Percentiles rank a stretch among this genome's conserved stretches.
Evolutionary conservation across 2,888 invertebrate genomes (phyloP).

Genomic region (Epicampocera succincta): DNA sequence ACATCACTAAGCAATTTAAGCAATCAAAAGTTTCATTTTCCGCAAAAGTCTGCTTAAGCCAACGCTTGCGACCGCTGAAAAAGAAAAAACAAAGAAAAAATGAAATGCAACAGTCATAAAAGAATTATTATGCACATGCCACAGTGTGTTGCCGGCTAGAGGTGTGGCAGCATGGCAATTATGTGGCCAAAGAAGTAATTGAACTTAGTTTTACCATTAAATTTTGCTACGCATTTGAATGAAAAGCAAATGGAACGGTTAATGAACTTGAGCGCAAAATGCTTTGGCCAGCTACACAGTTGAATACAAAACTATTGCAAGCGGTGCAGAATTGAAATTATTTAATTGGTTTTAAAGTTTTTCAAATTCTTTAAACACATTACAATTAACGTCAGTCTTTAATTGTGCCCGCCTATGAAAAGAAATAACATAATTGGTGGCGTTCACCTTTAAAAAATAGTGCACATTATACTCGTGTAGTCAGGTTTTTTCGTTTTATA

Average conservation of each 20-base stretch:
- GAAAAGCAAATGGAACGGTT: conserved; percentile 37
- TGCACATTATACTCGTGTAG: too few species aligned
- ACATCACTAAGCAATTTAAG: conserved; percentile 10
- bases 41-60: neutral
- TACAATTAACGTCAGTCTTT: conserved; percentile 24
- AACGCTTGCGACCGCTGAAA: neutral
- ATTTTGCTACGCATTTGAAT: conserved; percentile 8
- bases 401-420: neutral
- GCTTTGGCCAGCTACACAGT: neutral
- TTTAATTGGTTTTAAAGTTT: conserved; percentile 3
- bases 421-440: too few species aligned
- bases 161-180: conserved; percentile 31
- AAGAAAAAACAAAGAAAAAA: too few species aligned
- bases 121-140: neutral
- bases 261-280: conserved; percentile 44
- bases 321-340: neutral
- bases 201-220: conserved; percentile 32
- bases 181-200: conserved; percentile 26
- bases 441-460: too few species aligned
- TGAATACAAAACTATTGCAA: conserved; percentile 1
- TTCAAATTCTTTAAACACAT: conserved; percentile 13
- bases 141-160: neutral
- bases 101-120: neutral
- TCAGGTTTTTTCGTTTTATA: too few species aligned
- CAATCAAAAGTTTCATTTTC: conserved; percentile 20